Percentiles rank a stretch among this genome's conserved stretches.
These are phyloP conservation scores for Aspidoscelis tigris DNA, from an alignment of 2,113 vertebrate genomes.

Conservation along the genomic window DNA sequence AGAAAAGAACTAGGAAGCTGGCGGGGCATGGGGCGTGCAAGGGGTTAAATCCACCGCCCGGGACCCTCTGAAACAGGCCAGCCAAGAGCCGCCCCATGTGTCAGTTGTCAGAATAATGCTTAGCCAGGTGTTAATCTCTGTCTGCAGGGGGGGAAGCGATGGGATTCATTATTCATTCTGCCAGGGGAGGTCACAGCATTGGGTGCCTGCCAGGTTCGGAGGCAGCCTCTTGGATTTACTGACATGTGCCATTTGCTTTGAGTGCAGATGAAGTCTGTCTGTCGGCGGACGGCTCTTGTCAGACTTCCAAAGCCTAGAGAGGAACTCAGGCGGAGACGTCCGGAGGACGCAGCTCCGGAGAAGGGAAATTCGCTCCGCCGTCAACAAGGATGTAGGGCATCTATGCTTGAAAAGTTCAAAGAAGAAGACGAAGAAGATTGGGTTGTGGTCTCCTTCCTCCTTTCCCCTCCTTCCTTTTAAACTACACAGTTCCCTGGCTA, in stretches of 20 bases:
- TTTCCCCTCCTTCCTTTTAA: neutral
- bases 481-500: rapidly evolving
- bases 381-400: conserved; percentile 47
- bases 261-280: conserved; percentile 82
- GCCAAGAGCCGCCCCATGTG: conserved; percentile 19
- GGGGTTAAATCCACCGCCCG: conserved; percentile 61
- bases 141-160: conserved; percentile 75
- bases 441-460: too few species aligned
- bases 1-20: neutral
- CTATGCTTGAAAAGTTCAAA: neutral
- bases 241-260: conserved; percentile 84
- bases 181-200: conserved; percentile 73
- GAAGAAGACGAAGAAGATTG: too few species aligned
- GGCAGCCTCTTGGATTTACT: conserved; percentile 80
- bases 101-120: conserved; percentile 78
- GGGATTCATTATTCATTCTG: conserved; percentile 78
- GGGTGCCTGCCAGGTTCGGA: conserved; percentile 70
- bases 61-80: conserved; percentile 41
- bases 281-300: conserved; percentile 81
- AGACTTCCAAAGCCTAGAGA: conserved; percentile 78
- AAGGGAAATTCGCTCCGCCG: conserved; percentile 29
- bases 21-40: conserved; percentile 11
- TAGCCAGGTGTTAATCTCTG: conserved; percentile 83
- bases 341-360: conserved; percentile 39
- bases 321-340: conserved; percentile 51